Base-by-base conservation (phyloP, 2,888 invertebrate genomes). In the Elmis aenea region DNA sequence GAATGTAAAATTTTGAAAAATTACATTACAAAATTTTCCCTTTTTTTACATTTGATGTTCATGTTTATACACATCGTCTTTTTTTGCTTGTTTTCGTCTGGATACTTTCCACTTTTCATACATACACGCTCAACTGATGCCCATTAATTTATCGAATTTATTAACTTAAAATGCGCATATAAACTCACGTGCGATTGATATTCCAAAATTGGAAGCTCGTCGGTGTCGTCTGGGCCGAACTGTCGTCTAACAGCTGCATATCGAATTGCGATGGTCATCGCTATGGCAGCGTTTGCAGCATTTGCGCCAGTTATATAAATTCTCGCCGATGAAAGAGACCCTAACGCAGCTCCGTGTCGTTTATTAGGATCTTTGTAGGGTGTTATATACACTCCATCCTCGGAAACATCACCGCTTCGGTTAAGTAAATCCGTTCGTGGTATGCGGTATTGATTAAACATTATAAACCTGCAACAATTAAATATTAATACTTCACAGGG, bases 141-240 rank as follows among this genome's bases (percentile, higher is more conserved):
- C n/a, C n/a, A n/a, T n/a, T n/a, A n/a, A n/a, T n/a, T n/a, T n/a
- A n/a, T n/a, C n/a, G n/a, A n/a, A n/a, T n/a, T n/a, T n/a, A n/a
- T n/a, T n/a, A n/a, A n/a, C n/a, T n/a, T n/a, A n/a, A n/a, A n/a
- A n/a, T n/a, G n/a, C n/a, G n/a, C n/a, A n/a, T n/a, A n/a, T n/a
- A n/a, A n/a, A n/a, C n/a, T 66, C 62, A 83, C 84, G 69, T 89
- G 90, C 16, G 87, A 77, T 64, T 92, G 95, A 62, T 96, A 95
- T 61, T 94, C 92, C 50, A 95, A 66, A 1, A 95, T 84, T 0
- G 94, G 83, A 43, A 81, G 74, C 64, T 95, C 94, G 33, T 77
- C 76, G 5, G 69, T 60, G 5, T 75, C 71, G 2, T 79, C 75
- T 0, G 87, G 83, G 0, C 91, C 92, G 62, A 95, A 95, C 71